Evolutionary conservation across 1,140 invertebrate species (phyloP).

Genomic region (Caenorhabditis remanei): DNA sequence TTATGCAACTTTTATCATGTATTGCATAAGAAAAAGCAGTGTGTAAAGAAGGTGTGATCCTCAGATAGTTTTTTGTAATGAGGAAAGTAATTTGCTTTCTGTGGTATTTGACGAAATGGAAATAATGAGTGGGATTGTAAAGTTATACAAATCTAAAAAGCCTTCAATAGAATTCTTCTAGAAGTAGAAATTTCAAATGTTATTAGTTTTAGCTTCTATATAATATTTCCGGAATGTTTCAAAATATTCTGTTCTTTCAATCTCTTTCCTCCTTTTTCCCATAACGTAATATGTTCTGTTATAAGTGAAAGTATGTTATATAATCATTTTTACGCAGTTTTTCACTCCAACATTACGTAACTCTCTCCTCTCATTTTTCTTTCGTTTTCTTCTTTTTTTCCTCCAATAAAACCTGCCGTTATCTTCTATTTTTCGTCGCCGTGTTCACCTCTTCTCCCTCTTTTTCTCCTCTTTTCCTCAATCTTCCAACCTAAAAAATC

Average conservation of each 20-base stretch:
- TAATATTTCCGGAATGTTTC: no score
- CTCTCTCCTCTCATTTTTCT: not conserved
- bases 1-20: not conserved
- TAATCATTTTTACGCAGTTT: conserved; percentile 14
- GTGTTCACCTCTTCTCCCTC: conserved; percentile 26
- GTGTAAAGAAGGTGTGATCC: no score
- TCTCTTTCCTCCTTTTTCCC: not conserved
- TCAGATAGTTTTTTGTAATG: no score
- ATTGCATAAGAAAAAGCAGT: not conserved
- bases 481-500: not conserved
- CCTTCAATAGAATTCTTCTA: no score
- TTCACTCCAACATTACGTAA: not conserved
- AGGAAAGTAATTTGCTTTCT: no score
- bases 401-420: conserved; percentile 28
- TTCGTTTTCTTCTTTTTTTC: not conserved
- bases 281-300: no score
- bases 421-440: conserved; percentile 1
- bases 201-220: no score
- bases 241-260: not conserved
- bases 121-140: no score
- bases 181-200: no score
- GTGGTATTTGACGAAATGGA: no score
- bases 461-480: not conserved
- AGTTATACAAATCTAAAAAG: no score
- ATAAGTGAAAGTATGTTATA: conserved; percentile 20